Base-by-base conservation (phyloP, 1,140 invertebrate species). In the Cephus cinctus region DNA sequence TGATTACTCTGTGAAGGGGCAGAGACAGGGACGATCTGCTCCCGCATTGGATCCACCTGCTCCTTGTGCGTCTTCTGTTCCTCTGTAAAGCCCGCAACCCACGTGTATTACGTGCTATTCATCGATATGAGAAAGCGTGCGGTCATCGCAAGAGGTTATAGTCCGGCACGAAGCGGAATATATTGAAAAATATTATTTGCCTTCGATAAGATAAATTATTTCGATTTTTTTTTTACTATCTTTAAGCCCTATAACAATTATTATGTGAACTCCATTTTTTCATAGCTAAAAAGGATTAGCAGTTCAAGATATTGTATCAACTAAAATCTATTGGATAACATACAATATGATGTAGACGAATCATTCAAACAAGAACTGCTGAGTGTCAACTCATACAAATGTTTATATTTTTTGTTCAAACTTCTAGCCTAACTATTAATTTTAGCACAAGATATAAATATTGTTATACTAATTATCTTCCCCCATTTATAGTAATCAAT, bases 71-170 rank as follows among this genome's bases (percentile, higher is more conserved):
- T 65, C 57, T 52, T 72, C 56, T 68, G 67, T 67, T 74, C 71
- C 56, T 73, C 74, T 77, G 72, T 61, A 77, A 77, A 74, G 55
- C 65, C 68, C 69, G 65, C 57, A 73, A 76, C 69, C 69, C 69
- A 73, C 52, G 53, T 65, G 61, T 71, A 57, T 73, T 70, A 75
- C 52, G 14, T 18, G 14, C 14, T 15, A 36, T 12, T 18, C 19
- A 12, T 9, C 27, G 14, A 30, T 30, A 30, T 12, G 14, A 30
- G 14, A 30, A 12, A 3, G 27, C 12, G 27, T 30, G 27, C 27
- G 34, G 14, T 12, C 19, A 30, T 8, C 9, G 9, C 14, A 36
- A 4, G 8, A 15, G 34, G 19, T 36, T 18, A 14, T 36, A 18
- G 34, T 36, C 34, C 34, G 19, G 0, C 34, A 18, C 34, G 19